Conservation (phyloP, 2,113 vertebrate genomes). For the Scomber colias region DNA sequence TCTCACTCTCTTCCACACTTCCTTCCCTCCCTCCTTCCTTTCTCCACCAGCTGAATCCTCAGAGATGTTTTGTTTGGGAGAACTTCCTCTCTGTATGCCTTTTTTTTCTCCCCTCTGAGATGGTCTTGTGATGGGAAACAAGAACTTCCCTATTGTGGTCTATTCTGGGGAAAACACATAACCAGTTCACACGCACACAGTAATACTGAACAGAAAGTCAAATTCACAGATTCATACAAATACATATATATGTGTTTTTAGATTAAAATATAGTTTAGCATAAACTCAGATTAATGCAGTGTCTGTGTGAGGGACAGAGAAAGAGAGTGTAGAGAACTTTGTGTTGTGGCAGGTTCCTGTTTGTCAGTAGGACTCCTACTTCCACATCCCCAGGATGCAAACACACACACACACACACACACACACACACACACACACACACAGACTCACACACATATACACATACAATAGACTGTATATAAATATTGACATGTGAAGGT, state of each 20-base stretch:
- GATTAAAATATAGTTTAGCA: not conserved
- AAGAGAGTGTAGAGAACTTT: too few species aligned
- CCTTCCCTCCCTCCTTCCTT: constrained; percentile 12
- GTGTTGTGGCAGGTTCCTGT: constrained; percentile 28
- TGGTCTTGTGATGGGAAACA: constrained; percentile 75
- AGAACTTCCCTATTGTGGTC: constrained; percentile 59
- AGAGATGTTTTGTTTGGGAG: constrained; percentile 41
- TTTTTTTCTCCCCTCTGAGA: constrained; percentile 43
- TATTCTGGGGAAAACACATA: constrained; percentile 38
- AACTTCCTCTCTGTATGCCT: constrained; percentile 49
- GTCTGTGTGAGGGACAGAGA: not conserved
- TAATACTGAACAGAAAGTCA: not conserved
- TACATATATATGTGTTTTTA: not conserved
- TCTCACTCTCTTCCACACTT: not conserved
- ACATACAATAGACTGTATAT: too few species aligned
- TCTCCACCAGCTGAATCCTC: constrained; percentile 47
- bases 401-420: not conserved
- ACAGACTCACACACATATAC: too few species aligned
- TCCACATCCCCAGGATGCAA: constrained; percentile 37
- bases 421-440: too few species aligned
- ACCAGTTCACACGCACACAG: not conserved
- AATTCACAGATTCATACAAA: not conserved
- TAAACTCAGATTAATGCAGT: not conserved
- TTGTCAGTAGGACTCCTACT: not conserved
- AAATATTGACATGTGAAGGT: too few species aligned